Base-by-base conservation (phyloP, 2,797 vertebrate genomes). In the Lacerta bilineata region DNA sequence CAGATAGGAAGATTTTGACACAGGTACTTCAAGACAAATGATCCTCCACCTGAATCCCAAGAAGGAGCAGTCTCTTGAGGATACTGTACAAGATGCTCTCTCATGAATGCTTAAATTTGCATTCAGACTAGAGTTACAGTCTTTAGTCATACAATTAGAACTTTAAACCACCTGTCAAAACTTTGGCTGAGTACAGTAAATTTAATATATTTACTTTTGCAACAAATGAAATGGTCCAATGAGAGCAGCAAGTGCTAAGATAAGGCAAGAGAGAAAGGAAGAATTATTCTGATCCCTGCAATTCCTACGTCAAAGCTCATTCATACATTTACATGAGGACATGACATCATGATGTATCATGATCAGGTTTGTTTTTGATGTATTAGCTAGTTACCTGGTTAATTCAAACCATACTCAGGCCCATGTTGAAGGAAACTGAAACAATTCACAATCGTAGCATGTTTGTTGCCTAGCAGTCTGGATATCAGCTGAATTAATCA, bases 401-500 rank as follows among this genome's bases (percentile, higher is more conserved):
- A 29, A 46, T 83, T 83, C 82, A 83, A 33, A 43, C 13, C n/a
- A 71, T 83, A 29, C 81, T 83, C 7, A 33, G 29, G 20, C 7
- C 68, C 23, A 83, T 11, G 66, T n/a, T 50, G n/a, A 25, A 20
- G 23, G 25, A 76, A 20, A 1, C 25, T 29, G 50, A 75, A 10
- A 61, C 41, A 61, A 23, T 39, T 74, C 72, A 41, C 17, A 18
- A 39, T 75, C 36, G 39, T 29, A 85, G 83, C 50, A 41, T 36
- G 25, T 64, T 64, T 55, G 50, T 59, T 74, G 33, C 10, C 83
- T 75, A 39, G 55, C 36, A 39, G 27, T 64, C 8, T 61, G 17
- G 50, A 25, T 85, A 41, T 64, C 82, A 39, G 36, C 29, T 85
- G 72, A 85, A 85, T 59, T 76, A 85, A 41, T 75, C 55, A 75